Base-by-base conservation (phyloP, 1,140 invertebrate species). In the Calycopis cecrops region DNA sequence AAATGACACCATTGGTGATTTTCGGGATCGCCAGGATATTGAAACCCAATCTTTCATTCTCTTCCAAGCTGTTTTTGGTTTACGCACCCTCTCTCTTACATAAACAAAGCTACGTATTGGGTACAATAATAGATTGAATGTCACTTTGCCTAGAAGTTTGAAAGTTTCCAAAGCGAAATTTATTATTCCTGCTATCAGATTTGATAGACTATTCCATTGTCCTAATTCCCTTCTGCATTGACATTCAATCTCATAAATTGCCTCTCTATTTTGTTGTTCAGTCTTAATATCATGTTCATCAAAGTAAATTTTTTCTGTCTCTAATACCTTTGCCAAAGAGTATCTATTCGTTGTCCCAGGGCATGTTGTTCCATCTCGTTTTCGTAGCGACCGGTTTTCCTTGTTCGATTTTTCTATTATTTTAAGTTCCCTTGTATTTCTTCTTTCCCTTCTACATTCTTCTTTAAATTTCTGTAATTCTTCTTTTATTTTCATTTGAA, bases 41-140 rank as follows among this genome's bases (percentile, higher is more conserved):
- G 33, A 4, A 11, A 69, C 14, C 61, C 60, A 69, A 18, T 54
- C 53, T 9, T 28, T 62, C n/a, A 73, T 12, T 40, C 35, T 59
- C 7, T 40, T 14, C 1, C 35, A 35, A 18, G 76, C 63, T 8
- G 44, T 53, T 33, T 49, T 35, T 1, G 70, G 74, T 51, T 75
- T 48, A 37, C 35, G 60, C 9, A 59, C 6, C 56, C 61, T 64
- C 40, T 65, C 48, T 37, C 47, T 66, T 6, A 53, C 3, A 55
- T 73, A 73, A 18, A 49, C 40, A 37, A 40, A 71, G 47, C 62
- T 65, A 11, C 51, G 33, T 12, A 65, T 62, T 35, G 76, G 76
- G 52, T 70, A 35, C 12, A n/a, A 40, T 28, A 77, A 50, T 11
- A 67, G 34, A 16, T 53, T 55, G 42, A 58, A 62, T 18, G 61